Percentiles rank a stretch among this genome's conserved stretches.
Conservation (phyloP, 2,888 invertebrate species). For the Lasioglossum marginatum region DNA sequence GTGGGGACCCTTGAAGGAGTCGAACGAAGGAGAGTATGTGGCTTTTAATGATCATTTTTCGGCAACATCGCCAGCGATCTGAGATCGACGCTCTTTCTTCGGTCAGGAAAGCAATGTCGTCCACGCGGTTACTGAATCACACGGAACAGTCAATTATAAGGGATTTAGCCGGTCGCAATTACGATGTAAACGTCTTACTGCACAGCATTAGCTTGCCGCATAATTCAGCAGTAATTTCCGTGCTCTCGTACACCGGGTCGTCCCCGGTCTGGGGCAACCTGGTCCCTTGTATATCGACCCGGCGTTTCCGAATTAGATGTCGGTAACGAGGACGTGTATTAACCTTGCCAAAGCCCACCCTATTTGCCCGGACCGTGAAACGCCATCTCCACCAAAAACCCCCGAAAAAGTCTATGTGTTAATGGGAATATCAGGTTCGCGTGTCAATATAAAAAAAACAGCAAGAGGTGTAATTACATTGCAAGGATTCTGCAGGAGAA, state of each 20-base stretch:
- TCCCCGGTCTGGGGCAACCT: background rate
- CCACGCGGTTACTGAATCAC: conserved; percentile 27
- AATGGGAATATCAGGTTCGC: background rate
- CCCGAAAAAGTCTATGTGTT: background rate
- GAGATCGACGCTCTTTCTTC: background rate
- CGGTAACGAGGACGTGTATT: conserved; percentile 1
- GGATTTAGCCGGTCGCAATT: conserved; percentile 54
- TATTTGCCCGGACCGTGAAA: background rate
- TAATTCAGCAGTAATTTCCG: conserved; percentile 65
- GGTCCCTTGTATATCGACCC: background rate
- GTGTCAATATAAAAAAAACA: background rate
- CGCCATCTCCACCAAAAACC: background rate
- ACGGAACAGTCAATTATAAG: conserved; percentile 43
- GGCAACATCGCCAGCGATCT: background rate
- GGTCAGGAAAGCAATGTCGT: background rate
- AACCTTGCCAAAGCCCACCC: background rate
- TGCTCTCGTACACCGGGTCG: conserved; percentile 10
- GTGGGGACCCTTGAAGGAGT: too few relatives aligned
- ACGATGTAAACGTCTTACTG: conserved; percentile 61
- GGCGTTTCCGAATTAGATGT: background rate
- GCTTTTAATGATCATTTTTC: background rate
- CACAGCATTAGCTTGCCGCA: conserved; percentile 55
- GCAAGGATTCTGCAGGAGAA: background rate
- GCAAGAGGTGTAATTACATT: background rate
- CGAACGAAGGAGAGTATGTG: background rate